Conservation (phyloP, 2,113 vertebrate genomes). For the Thryonomys swinderianus region DNA sequence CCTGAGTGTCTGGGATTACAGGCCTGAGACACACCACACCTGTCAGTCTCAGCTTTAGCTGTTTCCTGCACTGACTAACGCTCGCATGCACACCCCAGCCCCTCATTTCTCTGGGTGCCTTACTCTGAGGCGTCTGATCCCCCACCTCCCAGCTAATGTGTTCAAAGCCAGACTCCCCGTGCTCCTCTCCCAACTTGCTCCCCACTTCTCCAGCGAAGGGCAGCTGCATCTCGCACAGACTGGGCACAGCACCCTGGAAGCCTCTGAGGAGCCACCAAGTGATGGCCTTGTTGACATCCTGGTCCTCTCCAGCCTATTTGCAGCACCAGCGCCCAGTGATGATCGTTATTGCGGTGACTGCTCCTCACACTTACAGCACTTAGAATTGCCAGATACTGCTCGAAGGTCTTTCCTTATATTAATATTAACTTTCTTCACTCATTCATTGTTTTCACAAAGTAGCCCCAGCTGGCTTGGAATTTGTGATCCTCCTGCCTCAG, state of each 20-base stretch:
- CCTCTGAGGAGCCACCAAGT: background rate
- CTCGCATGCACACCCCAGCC: background rate
- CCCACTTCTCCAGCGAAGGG: background rate
- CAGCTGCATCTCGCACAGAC: background rate
- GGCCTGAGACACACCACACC: background rate
- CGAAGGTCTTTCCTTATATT: background rate
- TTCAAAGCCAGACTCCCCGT: background rate
- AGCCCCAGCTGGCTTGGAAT: background rate
- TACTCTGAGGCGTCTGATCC: fast-evolving
- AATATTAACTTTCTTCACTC: background rate
- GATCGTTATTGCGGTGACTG: background rate
- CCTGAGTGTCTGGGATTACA: background rate
- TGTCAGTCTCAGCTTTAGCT: background rate
- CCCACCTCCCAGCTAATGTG: background rate
- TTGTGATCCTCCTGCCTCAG: background rate
- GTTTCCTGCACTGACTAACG: background rate
- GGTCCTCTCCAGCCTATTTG: background rate
- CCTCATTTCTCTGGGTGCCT: background rate
- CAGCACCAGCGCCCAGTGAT: background rate
- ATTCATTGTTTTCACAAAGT: background rate
- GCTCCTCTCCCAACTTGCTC: background rate
- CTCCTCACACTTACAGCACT: background rate
- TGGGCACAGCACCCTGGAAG: background rate
- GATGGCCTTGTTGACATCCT: background rate
- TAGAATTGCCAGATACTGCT: background rate